These are phyloP conservation scores for Maniola hyperantus DNA, from an alignment of 2,888 invertebrate genomes.

Conservation along the genomic window DNA sequence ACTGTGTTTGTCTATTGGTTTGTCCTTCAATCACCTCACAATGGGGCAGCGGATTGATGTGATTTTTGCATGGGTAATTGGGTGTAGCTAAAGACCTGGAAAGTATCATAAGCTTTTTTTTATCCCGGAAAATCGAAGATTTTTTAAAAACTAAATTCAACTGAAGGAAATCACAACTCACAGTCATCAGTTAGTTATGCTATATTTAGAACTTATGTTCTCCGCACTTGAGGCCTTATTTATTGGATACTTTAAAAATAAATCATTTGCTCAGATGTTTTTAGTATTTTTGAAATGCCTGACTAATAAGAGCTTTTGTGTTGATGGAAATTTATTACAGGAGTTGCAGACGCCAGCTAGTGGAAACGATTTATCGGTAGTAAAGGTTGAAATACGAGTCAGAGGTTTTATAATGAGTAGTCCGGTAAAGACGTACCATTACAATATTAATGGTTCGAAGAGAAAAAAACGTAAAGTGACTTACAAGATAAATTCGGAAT, in stretches of 20 bases:
- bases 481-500: not conserved
- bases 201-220: not conserved
- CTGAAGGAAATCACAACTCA: no score
- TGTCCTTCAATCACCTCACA: no score
- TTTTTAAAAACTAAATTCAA: no score
- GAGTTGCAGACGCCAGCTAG: constrained; percentile 45
- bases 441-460: constrained; percentile 8
- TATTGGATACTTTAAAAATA: constrained; percentile 56
- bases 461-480: not conserved
- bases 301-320: constrained; percentile 52
- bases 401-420: constrained; percentile 23
- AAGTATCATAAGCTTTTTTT: no score
- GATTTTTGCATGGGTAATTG: no score
- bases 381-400: constrained; percentile 39
- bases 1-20: no score
- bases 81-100: no score
- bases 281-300: constrained; percentile 37
- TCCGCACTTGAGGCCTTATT: constrained; percentile 44
- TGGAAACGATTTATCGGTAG: constrained; percentile 46
- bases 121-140: no score
- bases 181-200: not conserved
- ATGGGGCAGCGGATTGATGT: no score
- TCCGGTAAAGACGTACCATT: constrained; percentile 19
- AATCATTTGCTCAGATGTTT: constrained; percentile 56
- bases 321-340: constrained; percentile 55